Percentiles rank a stretch among this genome's conserved stretches.
phyloP scores from a whole-genome alignment of 2,797 vertebrate genomes.

The Gambusia yucatana region DNA sequence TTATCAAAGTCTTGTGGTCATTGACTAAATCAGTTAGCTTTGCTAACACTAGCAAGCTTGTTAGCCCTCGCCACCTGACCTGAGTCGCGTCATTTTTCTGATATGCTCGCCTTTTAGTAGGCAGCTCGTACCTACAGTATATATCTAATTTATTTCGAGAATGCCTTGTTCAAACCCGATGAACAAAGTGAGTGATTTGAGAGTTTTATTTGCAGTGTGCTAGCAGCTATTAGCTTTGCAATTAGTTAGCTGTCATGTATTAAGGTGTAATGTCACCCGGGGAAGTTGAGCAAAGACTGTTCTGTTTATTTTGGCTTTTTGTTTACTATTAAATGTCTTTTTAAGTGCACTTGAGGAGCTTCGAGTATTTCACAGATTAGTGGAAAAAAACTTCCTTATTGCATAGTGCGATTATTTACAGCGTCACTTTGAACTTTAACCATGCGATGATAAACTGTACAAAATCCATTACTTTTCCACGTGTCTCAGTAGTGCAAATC shows the following conservation, averaged over 20 bases:
- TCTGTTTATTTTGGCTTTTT: background rate
- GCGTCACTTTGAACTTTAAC: slow-evolving; percentile 34
- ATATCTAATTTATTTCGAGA: background rate
- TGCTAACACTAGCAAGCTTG: slow-evolving; percentile 14
- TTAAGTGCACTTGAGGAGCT: background rate
- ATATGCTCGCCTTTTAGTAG: background rate
- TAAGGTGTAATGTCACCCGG: accelerated
- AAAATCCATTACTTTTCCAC: background rate
- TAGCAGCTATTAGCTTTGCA: background rate
- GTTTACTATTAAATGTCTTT: background rate
- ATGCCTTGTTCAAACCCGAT: accelerated
- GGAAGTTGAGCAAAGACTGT: background rate
- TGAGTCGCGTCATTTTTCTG: background rate
- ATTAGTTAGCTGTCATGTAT: background rate
- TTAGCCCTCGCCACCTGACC: background rate
- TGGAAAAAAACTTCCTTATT: background rate
- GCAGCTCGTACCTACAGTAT: background rate
- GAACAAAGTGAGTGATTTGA: background rate
- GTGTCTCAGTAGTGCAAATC: background rate
- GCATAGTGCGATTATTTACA: background rate
- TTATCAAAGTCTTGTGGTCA: background rate
- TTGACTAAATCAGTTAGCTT: background rate
- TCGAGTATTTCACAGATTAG: background rate
- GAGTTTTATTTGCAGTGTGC: background rate
- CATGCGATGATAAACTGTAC: background rate